Conservation (phyloP, 2,888 invertebrate species). For the Lymantria monacha region DNA sequence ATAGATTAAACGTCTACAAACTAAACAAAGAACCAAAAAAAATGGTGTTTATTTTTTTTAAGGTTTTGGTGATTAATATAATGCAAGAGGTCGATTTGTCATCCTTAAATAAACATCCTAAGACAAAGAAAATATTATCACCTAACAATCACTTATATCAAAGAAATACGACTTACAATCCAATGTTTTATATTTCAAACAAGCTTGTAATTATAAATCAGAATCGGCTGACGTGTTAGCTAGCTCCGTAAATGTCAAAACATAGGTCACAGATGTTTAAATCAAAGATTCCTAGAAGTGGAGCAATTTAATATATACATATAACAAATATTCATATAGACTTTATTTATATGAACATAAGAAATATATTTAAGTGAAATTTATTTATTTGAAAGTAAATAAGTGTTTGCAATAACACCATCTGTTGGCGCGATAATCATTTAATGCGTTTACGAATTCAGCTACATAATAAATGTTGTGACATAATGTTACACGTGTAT, state of each 20-base stretch:
- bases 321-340: background rate
- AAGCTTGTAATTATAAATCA: conserved; percentile 35
- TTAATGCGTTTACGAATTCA: conserved; percentile 32
- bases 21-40: background rate
- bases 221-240: conserved; percentile 32
- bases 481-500: conserved; percentile 31
- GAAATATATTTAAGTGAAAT: conserved; percentile 5
- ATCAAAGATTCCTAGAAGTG: conserved; percentile 38
- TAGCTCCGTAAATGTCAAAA: conserved; percentile 45
- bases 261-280: conserved; percentile 41
- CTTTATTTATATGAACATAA: conserved; percentile 8
- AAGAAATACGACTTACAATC: conserved; percentile 14
- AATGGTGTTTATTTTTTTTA: background rate
- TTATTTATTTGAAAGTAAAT: background rate
- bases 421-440: conserved; percentile 27
- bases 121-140: background rate
- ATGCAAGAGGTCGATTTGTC: conserved; percentile 19
- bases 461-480: conserved; percentile 20
- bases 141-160: background rate
- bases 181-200: background rate
- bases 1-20: background rate
- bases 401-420: conserved; percentile 13
- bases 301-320: conserved; percentile 4
- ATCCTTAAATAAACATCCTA: conserved; percentile 17
- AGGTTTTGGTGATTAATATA: background rate